Percentiles rank a stretch among this genome's conserved stretches.
Conservation (phyloP, 2,888 invertebrate genomes). For the Oscheius sp. region DNA sequence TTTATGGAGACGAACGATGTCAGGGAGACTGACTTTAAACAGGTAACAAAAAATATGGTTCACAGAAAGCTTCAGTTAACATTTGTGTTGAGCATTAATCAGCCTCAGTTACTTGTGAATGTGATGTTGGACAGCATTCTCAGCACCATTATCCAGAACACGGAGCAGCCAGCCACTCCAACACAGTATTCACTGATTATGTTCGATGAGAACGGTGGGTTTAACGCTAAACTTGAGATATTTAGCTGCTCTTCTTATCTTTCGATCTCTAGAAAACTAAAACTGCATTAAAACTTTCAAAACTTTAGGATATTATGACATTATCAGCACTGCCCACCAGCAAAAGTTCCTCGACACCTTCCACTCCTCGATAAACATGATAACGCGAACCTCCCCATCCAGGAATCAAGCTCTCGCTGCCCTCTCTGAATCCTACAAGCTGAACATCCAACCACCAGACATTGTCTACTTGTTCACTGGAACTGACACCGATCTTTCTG, state of each 20-base stretch:
- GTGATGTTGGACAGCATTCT: constrained; percentile 40
- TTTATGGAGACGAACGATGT: constrained; percentile 56
- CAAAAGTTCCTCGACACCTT: constrained; percentile 39
- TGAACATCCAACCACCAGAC: constrained; percentile 21
- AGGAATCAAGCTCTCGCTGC: constrained; percentile 2
- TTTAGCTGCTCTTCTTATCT: no score
- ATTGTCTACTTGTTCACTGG: constrained; percentile 20
- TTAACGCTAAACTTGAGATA: no score
- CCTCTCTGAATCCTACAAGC: constrained; percentile 13
- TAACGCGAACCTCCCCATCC: constrained; percentile 38
- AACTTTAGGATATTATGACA: constrained; percentile 29
- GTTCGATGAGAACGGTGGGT: constrained; percentile 48
- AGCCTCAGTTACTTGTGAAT: constrained; percentile 39
- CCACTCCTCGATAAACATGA: constrained; percentile 41
- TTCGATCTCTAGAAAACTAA: no score
- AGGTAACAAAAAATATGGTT: constrained; percentile 30
- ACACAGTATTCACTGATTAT: constrained; percentile 53
- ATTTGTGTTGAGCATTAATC: constrained; percentile 54
- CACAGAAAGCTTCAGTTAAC: constrained; percentile 34
- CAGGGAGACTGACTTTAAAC: constrained; percentile 45
- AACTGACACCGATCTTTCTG: neutral
- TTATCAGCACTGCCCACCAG: constrained; percentile 42
- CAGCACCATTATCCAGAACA: constrained; percentile 32
- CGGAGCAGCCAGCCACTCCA: constrained; percentile 39
- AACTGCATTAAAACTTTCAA: neutral